These are phyloP conservation scores for Marronus borbonicus DNA, from an alignment of 2,888 invertebrate species.

Conservation along the genomic window DNA sequence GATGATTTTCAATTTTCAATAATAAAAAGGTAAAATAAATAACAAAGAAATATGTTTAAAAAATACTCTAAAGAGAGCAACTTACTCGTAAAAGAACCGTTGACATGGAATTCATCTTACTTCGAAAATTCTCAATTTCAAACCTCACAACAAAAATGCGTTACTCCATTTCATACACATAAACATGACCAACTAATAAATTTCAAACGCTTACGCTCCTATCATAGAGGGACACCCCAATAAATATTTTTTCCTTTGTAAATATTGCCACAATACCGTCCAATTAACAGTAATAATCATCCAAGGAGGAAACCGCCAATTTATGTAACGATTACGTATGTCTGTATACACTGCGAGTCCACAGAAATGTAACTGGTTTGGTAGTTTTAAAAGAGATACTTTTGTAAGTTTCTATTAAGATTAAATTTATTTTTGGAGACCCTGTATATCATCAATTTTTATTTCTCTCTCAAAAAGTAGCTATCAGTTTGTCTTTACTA, in stretches of 20 bases:
- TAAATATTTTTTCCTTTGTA: background rate
- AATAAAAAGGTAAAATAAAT: background rate
- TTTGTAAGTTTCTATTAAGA: too few species aligned
- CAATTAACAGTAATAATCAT: conserved; percentile 22
- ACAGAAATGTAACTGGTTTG: too few species aligned
- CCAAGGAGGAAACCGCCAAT: conserved; percentile 10
- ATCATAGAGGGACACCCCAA: background rate
- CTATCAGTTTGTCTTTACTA: too few species aligned
- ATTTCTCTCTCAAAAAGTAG: too few species aligned
- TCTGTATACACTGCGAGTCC: too few species aligned
- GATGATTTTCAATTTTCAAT: background rate
- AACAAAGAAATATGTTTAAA: too few species aligned
- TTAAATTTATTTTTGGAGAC: too few species aligned
- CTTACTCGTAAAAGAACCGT: conserved; percentile 16
- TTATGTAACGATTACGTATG: conserved; percentile 11
- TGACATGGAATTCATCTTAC: conserved; percentile 2
- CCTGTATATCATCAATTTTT: too few species aligned
- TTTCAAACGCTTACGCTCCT: background rate
- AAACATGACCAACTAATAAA: too few species aligned
- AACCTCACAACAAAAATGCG: background rate
- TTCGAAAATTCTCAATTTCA: conserved; percentile 1
- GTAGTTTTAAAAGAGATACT: too few species aligned
- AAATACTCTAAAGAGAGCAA: background rate
- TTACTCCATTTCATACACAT: conserved; percentile 3
- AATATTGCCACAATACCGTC: conserved; percentile 11